A percentile compares a stretch with the other conserved stretches of the same genome.
phyloP scores from a whole-genome alignment of 2,888 invertebrate species.

The Dryomyza anilis region DNA sequence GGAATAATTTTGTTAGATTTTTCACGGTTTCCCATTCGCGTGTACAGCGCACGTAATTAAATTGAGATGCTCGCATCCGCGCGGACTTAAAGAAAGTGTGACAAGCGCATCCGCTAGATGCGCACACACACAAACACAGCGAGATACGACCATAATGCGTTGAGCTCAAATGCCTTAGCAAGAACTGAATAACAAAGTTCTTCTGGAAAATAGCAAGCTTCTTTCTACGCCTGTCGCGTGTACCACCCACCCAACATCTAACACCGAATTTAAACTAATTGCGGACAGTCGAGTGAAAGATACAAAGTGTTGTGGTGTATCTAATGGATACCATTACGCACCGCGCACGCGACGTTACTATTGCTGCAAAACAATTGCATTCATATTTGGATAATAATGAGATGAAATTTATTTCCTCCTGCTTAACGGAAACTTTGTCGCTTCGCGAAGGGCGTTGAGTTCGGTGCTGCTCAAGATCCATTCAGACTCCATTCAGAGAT shows the following conservation, averaged over 20 bases:
- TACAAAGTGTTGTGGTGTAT: background rate
- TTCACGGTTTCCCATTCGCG: constrained; percentile 1
- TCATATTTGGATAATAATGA: constrained; percentile 24
- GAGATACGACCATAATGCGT: too few relatives aligned
- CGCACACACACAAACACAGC: too few relatives aligned
- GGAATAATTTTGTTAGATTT: constrained; percentile 5
- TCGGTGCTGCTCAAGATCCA: too few relatives aligned
- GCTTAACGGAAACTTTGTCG: constrained; percentile 31
- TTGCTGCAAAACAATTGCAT: constrained; percentile 9
- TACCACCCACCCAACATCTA: too few relatives aligned
- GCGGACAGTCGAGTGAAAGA: background rate
- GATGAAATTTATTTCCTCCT: constrained; percentile 28
- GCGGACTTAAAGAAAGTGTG: constrained; percentile 8
- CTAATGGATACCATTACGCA: constrained; percentile 14
- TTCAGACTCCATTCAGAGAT: too few relatives aligned
- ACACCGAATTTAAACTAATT: constrained; percentile 8
- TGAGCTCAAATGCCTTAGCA: background rate
- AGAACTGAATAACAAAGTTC: constrained; percentile 7
- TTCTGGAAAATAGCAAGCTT: background rate
- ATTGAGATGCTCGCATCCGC: constrained; percentile 12
- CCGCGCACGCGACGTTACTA: background rate
- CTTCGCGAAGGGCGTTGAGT: background rate
- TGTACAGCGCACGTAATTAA: constrained; percentile 13
- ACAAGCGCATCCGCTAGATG: constrained; percentile 8
- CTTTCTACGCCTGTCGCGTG: background rate